phyloP scores from a whole-genome alignment of 2,888 invertebrate species.

The Diaperis boleti region DNA sequence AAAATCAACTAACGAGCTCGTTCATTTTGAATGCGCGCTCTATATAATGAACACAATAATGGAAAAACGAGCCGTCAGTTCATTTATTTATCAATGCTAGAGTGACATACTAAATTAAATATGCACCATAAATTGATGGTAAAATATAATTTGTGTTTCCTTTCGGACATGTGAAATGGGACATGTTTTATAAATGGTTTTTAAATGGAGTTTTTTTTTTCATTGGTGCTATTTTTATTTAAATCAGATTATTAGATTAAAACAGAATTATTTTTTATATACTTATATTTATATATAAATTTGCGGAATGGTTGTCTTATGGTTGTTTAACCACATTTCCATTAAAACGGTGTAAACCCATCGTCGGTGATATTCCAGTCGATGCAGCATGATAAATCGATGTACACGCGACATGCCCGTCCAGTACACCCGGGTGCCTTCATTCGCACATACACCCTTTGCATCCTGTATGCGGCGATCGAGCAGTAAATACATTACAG shows the following conservation, averaged over 20 bases:
- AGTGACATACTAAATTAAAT: not conserved
- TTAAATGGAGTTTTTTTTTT: not conserved
- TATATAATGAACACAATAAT: not conserved
- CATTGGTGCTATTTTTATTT: not conserved
- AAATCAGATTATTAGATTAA: not conserved
- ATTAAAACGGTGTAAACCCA: too few relatives aligned
- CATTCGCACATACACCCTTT: conserved; percentile 37
- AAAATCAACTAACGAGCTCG: not conserved
- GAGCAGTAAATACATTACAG: conserved; percentile 62
- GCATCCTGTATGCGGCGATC: conserved; percentile 50
- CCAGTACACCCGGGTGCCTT: conserved; percentile 27
- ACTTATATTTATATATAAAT: too few relatives aligned
- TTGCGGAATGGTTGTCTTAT: too few relatives aligned
- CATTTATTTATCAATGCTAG: not conserved
- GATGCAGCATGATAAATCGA: conserved; percentile 25
- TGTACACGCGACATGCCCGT: conserved; percentile 7
- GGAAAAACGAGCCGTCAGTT: not conserved
- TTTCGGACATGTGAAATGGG: not conserved
- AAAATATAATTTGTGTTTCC: conserved; percentile 2
- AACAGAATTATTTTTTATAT: not conserved
- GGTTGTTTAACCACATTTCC: too few relatives aligned
- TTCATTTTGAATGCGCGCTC: not conserved
- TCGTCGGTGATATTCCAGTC: conserved; percentile 7
- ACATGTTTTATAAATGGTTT: not conserved
- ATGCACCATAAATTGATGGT: conserved; percentile 12